These are phyloP conservation scores for Exocentrus adspersus DNA, from an alignment of 2,888 invertebrate species.

Conservation along the genomic window DNA sequence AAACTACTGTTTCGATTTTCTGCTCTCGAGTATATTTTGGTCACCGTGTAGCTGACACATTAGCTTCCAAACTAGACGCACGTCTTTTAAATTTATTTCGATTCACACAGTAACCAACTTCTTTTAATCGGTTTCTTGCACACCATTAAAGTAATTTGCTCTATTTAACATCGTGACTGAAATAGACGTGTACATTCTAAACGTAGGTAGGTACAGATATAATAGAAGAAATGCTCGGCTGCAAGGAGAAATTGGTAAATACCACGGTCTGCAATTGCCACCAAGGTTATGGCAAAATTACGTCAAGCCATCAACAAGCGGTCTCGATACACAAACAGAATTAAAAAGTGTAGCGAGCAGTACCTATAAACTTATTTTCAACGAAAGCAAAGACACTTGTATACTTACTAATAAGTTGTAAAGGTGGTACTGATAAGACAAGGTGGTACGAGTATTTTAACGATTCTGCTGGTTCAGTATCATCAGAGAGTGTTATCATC, in stretches of 20 bases:
- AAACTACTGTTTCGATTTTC: too few relatives aligned
- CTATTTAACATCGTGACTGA: too few relatives aligned
- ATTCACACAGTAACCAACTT: too few relatives aligned
- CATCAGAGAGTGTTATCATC: constrained; percentile 5
- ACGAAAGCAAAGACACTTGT: too few relatives aligned
- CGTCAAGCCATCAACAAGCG: neutral
- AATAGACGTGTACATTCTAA: too few relatives aligned
- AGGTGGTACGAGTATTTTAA: constrained; percentile 9
- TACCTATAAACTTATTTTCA: neutral
- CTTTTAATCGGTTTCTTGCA: too few relatives aligned
- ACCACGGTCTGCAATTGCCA: neutral
- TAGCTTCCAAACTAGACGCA: too few relatives aligned
- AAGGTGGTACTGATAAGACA: neutral
- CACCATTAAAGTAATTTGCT: too few relatives aligned
- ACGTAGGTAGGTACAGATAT: too few relatives aligned
- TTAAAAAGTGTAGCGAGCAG: neutral
- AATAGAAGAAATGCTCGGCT: neutral
- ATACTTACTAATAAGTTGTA: neutral
- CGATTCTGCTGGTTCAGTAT: neutral
- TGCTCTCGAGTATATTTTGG: too few relatives aligned
- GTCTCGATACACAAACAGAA: neutral
- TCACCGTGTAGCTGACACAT: too few relatives aligned
- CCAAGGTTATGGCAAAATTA: neutral
- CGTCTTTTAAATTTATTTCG: too few relatives aligned
- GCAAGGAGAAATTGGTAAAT: constrained; percentile 1